phyloP scores from a whole-genome alignment of 2,113 vertebrate species.

The Crypturellus undulatus region DNA sequence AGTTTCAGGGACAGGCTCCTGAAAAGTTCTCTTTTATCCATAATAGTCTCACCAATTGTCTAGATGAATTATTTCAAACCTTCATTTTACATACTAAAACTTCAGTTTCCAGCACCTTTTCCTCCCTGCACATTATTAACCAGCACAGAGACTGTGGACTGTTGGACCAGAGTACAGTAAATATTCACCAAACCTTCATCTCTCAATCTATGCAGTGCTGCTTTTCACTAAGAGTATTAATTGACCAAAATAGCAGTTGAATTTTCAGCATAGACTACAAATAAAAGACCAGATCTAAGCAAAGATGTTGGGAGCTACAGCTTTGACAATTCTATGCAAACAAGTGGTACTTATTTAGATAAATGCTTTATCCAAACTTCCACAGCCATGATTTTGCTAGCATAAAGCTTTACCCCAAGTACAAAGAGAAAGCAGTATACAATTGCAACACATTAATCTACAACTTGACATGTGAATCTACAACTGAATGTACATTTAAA shows the following conservation, averaged over 20 bases:
- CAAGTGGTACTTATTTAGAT: too few species aligned
- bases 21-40: background rate
- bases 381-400: background rate
- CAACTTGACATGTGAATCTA: background rate
- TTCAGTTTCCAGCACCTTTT: background rate
- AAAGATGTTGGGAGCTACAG: background rate
- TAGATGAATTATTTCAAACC: background rate
- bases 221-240: rapidly evolving
- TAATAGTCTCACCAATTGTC: background rate
- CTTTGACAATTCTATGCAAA: background rate
- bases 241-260: background rate
- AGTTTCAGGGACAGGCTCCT: rapidly evolving
- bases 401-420: background rate
- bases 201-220: background rate
- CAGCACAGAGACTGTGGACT: rapidly evolving
- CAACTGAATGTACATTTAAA: background rate
- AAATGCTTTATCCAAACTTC: rapidly evolving
- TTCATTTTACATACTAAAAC: rapidly evolving
- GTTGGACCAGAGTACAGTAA: background rate
- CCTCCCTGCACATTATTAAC: rapidly evolving
- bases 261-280: background rate
- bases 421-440: background rate
- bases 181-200: background rate
- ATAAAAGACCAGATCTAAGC: background rate
- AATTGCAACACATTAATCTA: background rate